Conservation (phyloP, 2,797 vertebrate genomes). For the Mormyrops boulengeri region DNA sequence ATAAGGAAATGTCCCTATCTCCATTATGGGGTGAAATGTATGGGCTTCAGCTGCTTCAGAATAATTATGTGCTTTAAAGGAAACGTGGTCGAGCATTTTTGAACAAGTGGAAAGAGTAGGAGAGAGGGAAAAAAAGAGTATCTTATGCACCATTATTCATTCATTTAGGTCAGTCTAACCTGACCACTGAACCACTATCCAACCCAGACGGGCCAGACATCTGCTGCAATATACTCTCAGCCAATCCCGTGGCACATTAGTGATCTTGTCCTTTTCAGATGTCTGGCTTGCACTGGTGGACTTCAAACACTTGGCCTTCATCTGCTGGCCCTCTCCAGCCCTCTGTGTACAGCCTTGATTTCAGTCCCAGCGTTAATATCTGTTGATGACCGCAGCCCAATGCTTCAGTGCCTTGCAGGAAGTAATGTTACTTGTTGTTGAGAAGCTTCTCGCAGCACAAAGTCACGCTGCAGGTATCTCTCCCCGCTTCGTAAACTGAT, state of each 20-base stretch:
- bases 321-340: conserved; percentile 47
- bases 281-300: conserved; percentile 76
- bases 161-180: conserved; percentile 90
- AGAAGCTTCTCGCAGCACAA: neutral
- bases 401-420: neutral
- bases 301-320: conserved; percentile 83
- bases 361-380: neutral
- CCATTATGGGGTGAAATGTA: conserved; percentile 69
- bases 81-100: conserved; percentile 81
- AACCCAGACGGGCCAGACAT: conserved; percentile 85
- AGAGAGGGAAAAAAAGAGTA: conserved; percentile 29
- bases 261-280: conserved; percentile 87
- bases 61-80: conserved; percentile 87
- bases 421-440: neutral
- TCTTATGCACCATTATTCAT: conserved; percentile 62
- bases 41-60: conserved; percentile 62
- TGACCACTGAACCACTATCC: conserved; percentile 70
- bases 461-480: conserved; percentile 58
- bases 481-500: conserved; percentile 33
- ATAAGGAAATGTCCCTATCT: conserved; percentile 64
- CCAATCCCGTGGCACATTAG: conserved; percentile 82
- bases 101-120: conserved; percentile 28
- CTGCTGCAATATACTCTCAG: conserved; percentile 86
- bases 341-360: conserved; percentile 29
- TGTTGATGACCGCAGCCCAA: neutral